phyloP scores from a whole-genome alignment of 1,140 invertebrate species.

The Brachionus calyciflorus region DNA sequence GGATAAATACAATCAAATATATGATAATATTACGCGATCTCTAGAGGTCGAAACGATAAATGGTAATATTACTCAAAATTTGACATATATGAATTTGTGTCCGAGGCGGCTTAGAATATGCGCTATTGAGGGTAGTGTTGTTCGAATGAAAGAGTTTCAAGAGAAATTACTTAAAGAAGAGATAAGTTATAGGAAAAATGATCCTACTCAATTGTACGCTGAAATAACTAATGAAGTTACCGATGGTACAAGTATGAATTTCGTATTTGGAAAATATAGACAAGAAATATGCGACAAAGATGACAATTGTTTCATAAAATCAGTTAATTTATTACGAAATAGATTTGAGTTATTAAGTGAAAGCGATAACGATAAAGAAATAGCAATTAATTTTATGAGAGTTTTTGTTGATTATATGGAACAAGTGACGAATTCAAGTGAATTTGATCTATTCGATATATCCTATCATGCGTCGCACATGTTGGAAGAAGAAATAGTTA shows the following conservation, averaged over 20 bases:
- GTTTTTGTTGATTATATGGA: conserved; percentile 7
- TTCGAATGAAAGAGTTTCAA: not conserved
- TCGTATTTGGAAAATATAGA: conserved; percentile 11
- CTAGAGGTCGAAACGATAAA: not conserved
- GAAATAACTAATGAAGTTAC: not conserved
- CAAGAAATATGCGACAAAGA: not conserved
- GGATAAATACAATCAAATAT: conserved; percentile 36
- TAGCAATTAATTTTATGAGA: conserved; percentile 14
- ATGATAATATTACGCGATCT: conserved; percentile 2
- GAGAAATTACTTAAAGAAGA: conserved; percentile 6
- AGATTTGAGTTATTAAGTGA: conserved; percentile 16
- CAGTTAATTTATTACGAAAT: not conserved
- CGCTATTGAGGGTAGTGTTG: conserved; percentile 33
- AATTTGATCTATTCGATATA: conserved; percentile 13
- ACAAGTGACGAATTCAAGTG: not conserved
- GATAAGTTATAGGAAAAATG: not conserved
- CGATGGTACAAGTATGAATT: conserved; percentile 18
- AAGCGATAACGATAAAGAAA: not conserved
- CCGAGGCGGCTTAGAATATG: conserved; percentile 1
- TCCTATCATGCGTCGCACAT: conserved; percentile 30
- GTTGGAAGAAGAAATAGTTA: conserved; percentile 12
- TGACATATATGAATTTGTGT: conserved; percentile 37
- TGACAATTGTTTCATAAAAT: conserved; percentile 23
- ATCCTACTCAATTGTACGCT: conserved; percentile 9
- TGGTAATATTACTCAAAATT: not conserved